phyloP scores from a whole-genome alignment of 2,113 vertebrate genomes.

The Bufo gargarizans region DNA sequence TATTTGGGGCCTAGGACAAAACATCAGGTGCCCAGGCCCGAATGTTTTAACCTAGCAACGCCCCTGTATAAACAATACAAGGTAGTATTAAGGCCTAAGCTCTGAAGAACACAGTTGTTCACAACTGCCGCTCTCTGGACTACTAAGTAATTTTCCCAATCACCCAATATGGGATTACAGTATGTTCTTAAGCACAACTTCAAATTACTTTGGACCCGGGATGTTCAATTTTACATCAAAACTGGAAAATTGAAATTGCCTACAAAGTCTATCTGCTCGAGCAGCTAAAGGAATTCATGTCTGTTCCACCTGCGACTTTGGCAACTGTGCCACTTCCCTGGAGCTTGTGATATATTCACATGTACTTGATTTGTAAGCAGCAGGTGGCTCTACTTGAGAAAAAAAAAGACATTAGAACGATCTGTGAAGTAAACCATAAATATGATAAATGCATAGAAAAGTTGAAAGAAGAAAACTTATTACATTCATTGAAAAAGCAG shows the following conservation, averaged over 20 bases:
- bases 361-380: conserved; percentile 54
- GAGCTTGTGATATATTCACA: conserved; percentile 25
- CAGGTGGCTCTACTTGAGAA: conserved; percentile 51
- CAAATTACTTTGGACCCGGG: not conserved
- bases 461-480: conserved; percentile 57
- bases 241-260: not conserved
- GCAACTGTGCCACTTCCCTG: not conserved
- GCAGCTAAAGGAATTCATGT: not conserved
- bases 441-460: conserved; percentile 53
- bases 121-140: not conserved
- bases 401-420: conserved; percentile 50
- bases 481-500: conserved; percentile 57
- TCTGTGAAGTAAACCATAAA: conserved; percentile 47
- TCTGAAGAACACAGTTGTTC: no score
- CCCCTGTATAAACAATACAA: no score
- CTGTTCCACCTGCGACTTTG: not conserved
- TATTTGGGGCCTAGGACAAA: no score
- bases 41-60: no score
- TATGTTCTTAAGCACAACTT: not conserved
- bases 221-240: not conserved
- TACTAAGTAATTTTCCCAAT: not conserved
- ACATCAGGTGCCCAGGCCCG: no score
- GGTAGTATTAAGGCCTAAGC: no score
- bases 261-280: not conserved
- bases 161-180: no score